Percentiles rank a stretch among this genome's conserved stretches.
Conservation (phyloP, 2,888 invertebrate species). For the Sminthurinus aureus region DNA sequence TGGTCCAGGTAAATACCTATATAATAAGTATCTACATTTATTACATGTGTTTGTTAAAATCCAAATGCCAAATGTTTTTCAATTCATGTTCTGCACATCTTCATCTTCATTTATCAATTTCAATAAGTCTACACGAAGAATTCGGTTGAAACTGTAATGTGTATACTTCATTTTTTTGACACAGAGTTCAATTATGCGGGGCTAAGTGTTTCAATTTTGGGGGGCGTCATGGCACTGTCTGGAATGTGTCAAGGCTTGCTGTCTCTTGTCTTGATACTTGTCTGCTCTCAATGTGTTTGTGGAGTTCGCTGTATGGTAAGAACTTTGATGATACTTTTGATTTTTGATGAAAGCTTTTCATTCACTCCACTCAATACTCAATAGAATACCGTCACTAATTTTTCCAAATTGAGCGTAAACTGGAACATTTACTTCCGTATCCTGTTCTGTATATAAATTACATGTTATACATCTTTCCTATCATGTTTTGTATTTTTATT, state of each 20-base stretch:
- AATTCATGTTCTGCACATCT: no score
- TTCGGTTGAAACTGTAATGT: no score
- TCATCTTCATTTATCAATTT: constrained; percentile 8
- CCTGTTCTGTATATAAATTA: no score
- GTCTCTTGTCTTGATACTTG: constrained; percentile 54
- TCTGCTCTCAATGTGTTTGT: constrained; percentile 56
- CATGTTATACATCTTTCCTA: no score
- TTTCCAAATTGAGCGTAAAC: no score
- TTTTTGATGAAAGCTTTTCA: no score
- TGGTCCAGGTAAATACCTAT: constrained; percentile 8
- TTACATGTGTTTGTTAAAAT: constrained; percentile 4
- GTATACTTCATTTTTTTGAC: no score
- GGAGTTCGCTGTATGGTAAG: constrained; percentile 59
- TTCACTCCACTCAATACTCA: no score
- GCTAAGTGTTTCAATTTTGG: constrained; percentile 52
- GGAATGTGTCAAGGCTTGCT: constrained; percentile 56
- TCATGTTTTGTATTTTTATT: no score
- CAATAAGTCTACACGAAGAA: not conserved
- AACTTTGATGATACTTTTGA: not conserved
- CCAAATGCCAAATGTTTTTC: no score
- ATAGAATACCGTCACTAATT: no score
- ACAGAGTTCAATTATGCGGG: constrained; percentile 30
- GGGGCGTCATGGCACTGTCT: constrained; percentile 54
- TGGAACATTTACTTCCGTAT: no score
- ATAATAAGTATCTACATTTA: not conserved